Evolutionary conservation across 2,797 vertebrate species (phyloP), one percentile per base, ranked within the genome.

Genomic region (Caiman crocodilus): DNA sequence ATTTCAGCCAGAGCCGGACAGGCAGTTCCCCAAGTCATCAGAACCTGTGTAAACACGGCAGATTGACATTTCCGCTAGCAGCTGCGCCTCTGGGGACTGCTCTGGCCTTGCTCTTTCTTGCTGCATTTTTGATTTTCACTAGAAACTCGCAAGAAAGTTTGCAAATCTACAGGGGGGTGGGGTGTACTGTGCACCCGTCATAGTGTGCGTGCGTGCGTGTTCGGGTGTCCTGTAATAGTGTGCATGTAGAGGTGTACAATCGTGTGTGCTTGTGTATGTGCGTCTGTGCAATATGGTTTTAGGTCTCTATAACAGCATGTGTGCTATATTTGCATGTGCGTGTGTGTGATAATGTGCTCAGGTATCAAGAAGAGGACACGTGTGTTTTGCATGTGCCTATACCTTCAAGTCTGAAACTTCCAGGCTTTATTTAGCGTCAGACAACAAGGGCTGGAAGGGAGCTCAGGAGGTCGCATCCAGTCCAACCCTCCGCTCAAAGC

Each of bases 1-100:
- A 95, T 96, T 97, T 96, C 95, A 97, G 94, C 96, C 96, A 83
- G 96, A 95, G 94, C 96, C 58, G 94, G 96, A 81, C 94, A 96
- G 96, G 91, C 96, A 96, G 96, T 97, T 97, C 96, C 96, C 95
- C 94, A 94, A 96, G 96, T 95, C 96, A 95, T 97, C 96, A 95
- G 96, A 96, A 95, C 96, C 96, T 96, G 79, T 96, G 95, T 97
- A 97, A 97, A 97, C 96, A 97, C 59, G 94, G 95, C 96, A 97
- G 96, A 97, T 96, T 97, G 96, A 97, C 96, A 75, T 96, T 96
- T 91, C 96, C 84, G 74, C 94, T 96, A 94, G 96, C 96, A 95
- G 96, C 95, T 97, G 96, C 93, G 86, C 96, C 93, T 20, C 79
- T 42, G 93, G 95, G 96, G 93, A 93, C 92, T 90, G 95, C 95